Conservation (phyloP, 2,113 vertebrate genomes). For the Hippocampus comes region DNA sequence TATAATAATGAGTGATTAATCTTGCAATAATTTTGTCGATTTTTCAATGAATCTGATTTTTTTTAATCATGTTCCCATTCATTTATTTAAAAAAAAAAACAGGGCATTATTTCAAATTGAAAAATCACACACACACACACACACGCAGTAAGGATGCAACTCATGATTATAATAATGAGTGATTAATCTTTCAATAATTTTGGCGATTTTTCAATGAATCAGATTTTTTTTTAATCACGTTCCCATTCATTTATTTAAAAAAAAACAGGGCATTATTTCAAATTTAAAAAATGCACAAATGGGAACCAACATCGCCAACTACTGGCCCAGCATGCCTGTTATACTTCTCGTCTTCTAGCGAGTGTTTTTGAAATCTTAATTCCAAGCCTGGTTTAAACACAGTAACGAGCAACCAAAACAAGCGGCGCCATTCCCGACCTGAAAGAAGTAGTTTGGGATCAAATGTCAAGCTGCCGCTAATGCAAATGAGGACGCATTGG, state of each 20-base stretch:
- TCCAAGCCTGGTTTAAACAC: neutral
- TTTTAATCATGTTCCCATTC: too few species aligned
- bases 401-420: neutral
- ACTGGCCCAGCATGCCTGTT: neutral
- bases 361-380: neutral
- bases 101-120: too few species aligned
- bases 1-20: too few species aligned
- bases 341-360: neutral
- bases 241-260: neutral
- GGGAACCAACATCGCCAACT: neutral
- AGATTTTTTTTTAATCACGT: too few species aligned
- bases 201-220: too few species aligned
- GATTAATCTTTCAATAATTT: too few species aligned
- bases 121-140: too few species aligned
- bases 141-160: too few species aligned
- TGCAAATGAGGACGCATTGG: neutral
- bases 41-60: too few species aligned
- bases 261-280: too few species aligned
- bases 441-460: neutral
- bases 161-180: too few species aligned
- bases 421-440: neutral
- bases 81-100: neutral
- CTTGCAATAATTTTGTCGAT: too few species aligned
- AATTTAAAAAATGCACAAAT: neutral
- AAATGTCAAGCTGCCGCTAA: neutral